Conservation (phyloP, 2,888 invertebrate species). For the Saturnia japonica region DNA sequence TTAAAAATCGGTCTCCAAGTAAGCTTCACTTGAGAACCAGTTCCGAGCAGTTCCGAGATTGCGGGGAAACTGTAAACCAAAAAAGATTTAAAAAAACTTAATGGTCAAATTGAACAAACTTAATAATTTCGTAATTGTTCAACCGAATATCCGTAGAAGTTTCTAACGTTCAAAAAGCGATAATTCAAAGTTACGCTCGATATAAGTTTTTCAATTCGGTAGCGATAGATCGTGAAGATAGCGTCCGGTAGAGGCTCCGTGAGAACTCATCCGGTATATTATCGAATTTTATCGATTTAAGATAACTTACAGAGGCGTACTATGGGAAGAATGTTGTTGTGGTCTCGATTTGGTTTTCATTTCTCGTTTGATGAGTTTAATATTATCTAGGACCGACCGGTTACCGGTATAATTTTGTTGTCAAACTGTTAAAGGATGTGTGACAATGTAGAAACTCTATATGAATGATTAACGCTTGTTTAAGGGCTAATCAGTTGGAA, state of each 20-base stretch:
- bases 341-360: neutral
- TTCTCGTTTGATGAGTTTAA: neutral
- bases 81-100: too few relatives aligned
- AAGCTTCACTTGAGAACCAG: too few relatives aligned
- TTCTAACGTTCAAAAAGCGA: conserved; percentile 15
- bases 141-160: conserved; percentile 18
- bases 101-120: neutral
- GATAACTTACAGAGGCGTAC: neutral
- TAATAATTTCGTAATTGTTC: conserved; percentile 20
- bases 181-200: conserved; percentile 34
- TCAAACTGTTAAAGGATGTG: neutral
- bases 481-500: too few relatives aligned
- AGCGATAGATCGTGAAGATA: conserved; percentile 22
- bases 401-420: neutral
- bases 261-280: conserved; percentile 13
- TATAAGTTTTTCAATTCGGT: conserved; percentile 41
- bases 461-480: too few relatives aligned
- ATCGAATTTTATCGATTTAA: conserved; percentile 17
- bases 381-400: neutral
- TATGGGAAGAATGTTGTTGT: neutral
- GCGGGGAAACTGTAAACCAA: too few relatives aligned
- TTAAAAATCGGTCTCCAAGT: too few relatives aligned
- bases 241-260: conserved; percentile 15
- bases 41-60: too few relatives aligned
- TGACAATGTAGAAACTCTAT: too few relatives aligned